Percentiles rank a stretch among this genome's conserved stretches.
Conservation (phyloP, 2,797 vertebrate species). For the Cetoscarus ocellatus region DNA sequence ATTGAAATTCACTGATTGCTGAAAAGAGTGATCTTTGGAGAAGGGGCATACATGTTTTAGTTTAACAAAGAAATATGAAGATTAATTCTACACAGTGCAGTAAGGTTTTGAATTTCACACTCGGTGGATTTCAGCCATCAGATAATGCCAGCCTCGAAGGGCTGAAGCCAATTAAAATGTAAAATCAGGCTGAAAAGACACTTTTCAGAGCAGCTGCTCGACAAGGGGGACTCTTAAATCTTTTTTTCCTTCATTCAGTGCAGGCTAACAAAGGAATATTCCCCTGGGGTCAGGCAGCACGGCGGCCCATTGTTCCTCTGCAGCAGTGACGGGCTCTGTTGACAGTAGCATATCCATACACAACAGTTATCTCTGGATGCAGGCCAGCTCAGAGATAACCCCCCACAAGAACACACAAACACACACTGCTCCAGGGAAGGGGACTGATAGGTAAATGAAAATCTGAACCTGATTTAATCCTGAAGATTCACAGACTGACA, state of each 20-base stretch:
- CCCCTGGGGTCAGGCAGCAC: slow-evolving; percentile 14
- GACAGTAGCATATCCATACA: slow-evolving; percentile 15
- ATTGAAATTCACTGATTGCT: background rate
- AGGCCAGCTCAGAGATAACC: slow-evolving; percentile 35
- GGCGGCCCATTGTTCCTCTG: slow-evolving; percentile 34
- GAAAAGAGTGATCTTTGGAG: background rate
- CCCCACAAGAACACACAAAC: background rate
- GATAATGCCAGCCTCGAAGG: slow-evolving; percentile 15
- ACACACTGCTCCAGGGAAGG: background rate
- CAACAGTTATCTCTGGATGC: slow-evolving; percentile 26
- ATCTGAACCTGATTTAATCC: slow-evolving; percentile 26
- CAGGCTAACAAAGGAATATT: slow-evolving; percentile 35
- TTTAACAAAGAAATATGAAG: slow-evolving; percentile 2
- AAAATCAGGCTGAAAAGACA: slow-evolving; percentile 21
- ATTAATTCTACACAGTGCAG: slow-evolving; percentile 5
- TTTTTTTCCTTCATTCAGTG: slow-evolving; percentile 28
- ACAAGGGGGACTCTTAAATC: slow-evolving; percentile 31
- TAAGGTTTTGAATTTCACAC: slow-evolving; percentile 32
- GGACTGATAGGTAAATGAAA: slow-evolving; percentile 6
- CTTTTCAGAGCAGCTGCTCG: slow-evolving; percentile 23
- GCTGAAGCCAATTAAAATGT: slow-evolving; percentile 40
- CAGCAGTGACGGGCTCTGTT: slow-evolving; percentile 8
- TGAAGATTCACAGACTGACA: slow-evolving; percentile 22
- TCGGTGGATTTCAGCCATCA: slow-evolving; percentile 19
- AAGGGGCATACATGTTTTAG: background rate